Evolutionary conservation across 2,797 vertebrate genomes (phyloP), one percentile per base, ranked within the genome.

Genomic region (Phrynocephalus guinanensis): DNA sequence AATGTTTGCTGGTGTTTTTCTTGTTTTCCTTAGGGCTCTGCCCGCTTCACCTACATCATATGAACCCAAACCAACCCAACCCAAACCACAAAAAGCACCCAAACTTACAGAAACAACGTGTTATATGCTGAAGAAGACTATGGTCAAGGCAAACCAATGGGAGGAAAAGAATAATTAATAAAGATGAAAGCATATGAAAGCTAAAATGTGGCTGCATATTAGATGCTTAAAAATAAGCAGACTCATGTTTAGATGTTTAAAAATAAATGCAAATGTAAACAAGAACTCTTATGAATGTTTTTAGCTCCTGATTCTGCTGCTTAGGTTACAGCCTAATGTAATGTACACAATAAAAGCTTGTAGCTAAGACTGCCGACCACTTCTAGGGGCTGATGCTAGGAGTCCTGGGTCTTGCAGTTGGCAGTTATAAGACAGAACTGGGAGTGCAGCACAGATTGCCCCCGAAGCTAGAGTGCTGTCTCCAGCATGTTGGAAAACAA

Each of bases 211-310:
- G 91, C 87, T 90, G 90, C 33, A 20, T 63, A 15, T 63, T 63
- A 63, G 60, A 63, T 63, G 60, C 60, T 63, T 63, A 20, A 63
- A 16, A 18, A 63, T 63, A 63, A 63, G 71, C 84, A 90, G 91
- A 86, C 89, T 91, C n/a, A 0, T 87, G 38, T 85, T 77, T 52
- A 5, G n/a, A 83, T 93, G 91, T 92, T 95, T 90, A 91, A 91
- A 94, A 95, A 96, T 89, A 91, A 94, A 95, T 89, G 84, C 67
- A 87, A 38, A 81, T 81, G 38, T 68, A 82, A 44, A 16, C 3
- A 72, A 3, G 56, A 81, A 89, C 76, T 88, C 82, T 75, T 84
- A 81, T 72, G n/a, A 75, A 60, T 44, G 9, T 33, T 56, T 83
- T 75, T 68, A 86, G 63, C 9, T 89, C 87, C 33, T 11, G 0